These are phyloP conservation scores for Parazoanthus atlanticus DNA, from an alignment of 92 coral and sea anemone species.

Conservation along the genomic window DNA sequence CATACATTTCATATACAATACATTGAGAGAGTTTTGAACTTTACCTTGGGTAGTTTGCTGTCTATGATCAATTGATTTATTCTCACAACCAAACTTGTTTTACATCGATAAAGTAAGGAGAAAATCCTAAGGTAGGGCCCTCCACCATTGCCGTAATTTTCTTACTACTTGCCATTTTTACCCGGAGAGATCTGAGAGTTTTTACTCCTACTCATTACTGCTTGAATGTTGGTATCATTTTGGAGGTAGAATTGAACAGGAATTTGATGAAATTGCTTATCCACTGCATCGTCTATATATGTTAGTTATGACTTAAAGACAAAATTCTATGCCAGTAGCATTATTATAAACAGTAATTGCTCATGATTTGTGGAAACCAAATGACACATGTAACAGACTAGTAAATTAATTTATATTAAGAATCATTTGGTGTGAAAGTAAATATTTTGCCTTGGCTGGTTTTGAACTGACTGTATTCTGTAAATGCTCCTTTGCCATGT, in stretches of 20 bases:
- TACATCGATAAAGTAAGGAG: too few relatives aligned
- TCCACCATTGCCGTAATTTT: too few relatives aligned
- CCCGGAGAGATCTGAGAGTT: too few relatives aligned
- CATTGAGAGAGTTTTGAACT: too few relatives aligned
- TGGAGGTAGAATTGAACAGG: not conserved
- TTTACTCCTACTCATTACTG: not conserved
- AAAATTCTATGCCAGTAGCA: not conserved
- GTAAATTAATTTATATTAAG: not conserved
- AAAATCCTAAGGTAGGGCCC: too few relatives aligned
- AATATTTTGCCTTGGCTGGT: not conserved
- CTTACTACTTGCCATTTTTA: too few relatives aligned
- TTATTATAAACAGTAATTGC: not conserved
- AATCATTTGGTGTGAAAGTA: not conserved
- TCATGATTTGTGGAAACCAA: not conserved
- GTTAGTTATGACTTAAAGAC: not conserved
- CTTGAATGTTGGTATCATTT: not conserved
- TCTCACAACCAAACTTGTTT: too few relatives aligned
- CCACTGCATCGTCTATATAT: constrained; percentile 7
- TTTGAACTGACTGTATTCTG: constrained; percentile 6
- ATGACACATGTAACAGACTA: not conserved
- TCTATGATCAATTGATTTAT: too few relatives aligned
- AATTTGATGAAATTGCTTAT: not conserved
- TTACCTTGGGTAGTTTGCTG: too few relatives aligned
- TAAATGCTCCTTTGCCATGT: not conserved
- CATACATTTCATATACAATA: too few relatives aligned